Evolutionary conservation across 2,888 invertebrate species (phyloP).

Genomic region (Drosophila aldrichi): DNA sequence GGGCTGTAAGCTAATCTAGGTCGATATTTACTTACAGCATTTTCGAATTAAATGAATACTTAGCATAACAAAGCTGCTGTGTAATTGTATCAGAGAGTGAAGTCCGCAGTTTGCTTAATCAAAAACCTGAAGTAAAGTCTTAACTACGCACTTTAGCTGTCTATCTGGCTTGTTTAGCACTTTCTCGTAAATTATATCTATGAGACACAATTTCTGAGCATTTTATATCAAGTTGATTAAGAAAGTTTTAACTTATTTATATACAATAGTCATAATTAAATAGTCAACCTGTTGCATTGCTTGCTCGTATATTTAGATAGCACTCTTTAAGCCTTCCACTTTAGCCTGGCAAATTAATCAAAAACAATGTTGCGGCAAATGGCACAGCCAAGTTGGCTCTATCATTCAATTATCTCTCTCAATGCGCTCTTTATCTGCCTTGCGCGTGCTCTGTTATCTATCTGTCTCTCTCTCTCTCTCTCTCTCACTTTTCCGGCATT

Average conservation of each 20-base stretch:
- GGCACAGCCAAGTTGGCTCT: constrained; percentile 55
- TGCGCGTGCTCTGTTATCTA: neutral
- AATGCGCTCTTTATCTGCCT: constrained; percentile 18
- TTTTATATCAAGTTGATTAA: neutral
- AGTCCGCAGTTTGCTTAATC: neutral
- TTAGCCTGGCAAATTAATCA: constrained; percentile 61
- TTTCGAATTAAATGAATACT: neutral
- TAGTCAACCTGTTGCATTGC: constrained; percentile 37
- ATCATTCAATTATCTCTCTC: constrained; percentile 24
- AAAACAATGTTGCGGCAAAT: constrained; percentile 70
- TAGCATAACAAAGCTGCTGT: neutral
- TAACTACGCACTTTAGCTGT: neutral
- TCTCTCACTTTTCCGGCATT: constrained; percentile 14
- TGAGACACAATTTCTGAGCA: neutral
- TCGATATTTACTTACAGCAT: neutral
- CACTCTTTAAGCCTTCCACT: constrained; percentile 16
- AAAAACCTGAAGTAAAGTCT: neutral
- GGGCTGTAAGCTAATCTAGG: neutral
- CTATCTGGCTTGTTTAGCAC: neutral
- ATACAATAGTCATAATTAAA: neutral
- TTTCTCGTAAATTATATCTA: neutral
- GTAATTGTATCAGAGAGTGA: neutral
- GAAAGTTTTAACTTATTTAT: neutral
- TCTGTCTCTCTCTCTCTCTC: constrained; percentile 14
- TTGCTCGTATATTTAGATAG: constrained; percentile 27